phyloP scores from a whole-genome alignment of 2,113 vertebrate species.

The Thalassoma bifasciatum region DNA sequence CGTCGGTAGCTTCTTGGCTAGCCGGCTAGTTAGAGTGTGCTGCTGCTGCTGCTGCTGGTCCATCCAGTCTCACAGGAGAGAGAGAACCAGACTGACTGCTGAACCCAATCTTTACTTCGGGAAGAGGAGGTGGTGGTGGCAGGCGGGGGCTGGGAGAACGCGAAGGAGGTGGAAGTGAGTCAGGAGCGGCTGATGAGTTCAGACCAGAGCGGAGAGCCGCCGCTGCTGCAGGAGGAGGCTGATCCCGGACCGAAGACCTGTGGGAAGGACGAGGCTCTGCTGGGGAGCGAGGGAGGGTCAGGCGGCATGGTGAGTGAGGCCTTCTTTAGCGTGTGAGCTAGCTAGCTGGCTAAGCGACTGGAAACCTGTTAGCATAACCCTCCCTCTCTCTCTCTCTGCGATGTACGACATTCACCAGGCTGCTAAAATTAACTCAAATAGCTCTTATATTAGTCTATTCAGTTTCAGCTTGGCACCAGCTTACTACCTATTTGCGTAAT shows the following conservation, averaged over 20 bases:
- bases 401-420: conserved; percentile 8
- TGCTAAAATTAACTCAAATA: conserved; percentile 33
- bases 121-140: conserved; percentile 59
- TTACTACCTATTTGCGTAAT: not conserved
- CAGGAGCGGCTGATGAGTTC: conserved; percentile 89
- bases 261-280: conserved; percentile 79
- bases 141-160: conserved; percentile 81
- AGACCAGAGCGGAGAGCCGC: conserved; percentile 86
- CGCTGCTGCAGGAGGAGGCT: conserved; percentile 86
- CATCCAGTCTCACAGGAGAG: conserved; percentile 56
- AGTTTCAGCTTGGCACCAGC: not conserved
- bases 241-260: conserved; percentile 82
- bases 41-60: conserved; percentile 50
- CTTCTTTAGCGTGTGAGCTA: conserved; percentile 54
- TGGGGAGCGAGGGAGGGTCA: conserved; percentile 79
- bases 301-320: conserved; percentile 86
- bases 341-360: conserved; percentile 34
- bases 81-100: conserved; percentile 59
- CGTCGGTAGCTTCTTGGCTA: conserved; percentile 59
- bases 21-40: conserved; percentile 65
- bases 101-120: conserved; percentile 41
- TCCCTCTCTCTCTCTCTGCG: conserved; percentile 13
- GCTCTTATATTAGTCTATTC: not conserved
- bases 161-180: conserved; percentile 82
- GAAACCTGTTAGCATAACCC: conserved; percentile 51